phyloP scores from a whole-genome alignment of 2,113 vertebrate species.

The Piaya cayana region DNA sequence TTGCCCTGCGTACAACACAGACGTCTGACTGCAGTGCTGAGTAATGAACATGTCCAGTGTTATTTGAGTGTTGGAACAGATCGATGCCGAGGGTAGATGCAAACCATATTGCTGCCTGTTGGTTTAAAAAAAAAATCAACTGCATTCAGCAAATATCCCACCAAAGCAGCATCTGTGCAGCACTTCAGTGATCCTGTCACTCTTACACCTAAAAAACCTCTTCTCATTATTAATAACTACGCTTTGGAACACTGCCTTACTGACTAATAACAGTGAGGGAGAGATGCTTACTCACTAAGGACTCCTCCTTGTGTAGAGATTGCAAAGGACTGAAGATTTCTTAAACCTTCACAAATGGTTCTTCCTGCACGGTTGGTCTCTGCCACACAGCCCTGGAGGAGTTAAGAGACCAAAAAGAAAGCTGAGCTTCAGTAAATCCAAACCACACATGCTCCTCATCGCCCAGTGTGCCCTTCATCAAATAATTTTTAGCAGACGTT shows the following conservation, averaged over 20 bases:
- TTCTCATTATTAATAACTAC: neutral
- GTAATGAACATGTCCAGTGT: neutral
- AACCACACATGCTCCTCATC: neutral
- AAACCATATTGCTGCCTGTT: neutral
- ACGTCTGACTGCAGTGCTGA: neutral
- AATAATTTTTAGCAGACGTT: neutral
- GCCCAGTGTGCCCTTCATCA: neutral
- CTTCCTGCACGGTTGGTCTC: neutral
- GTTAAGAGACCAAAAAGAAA: neutral
- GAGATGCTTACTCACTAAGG: constrained; percentile 15
- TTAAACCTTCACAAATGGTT: neutral
- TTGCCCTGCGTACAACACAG: neutral
- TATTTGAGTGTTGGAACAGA: neutral
- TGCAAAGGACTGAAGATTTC: neutral
- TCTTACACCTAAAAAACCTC: neutral
- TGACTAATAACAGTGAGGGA: neutral
- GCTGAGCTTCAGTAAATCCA: neutral
- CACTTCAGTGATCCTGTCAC: neutral
- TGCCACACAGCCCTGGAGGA: neutral
- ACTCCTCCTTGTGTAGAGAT: neutral
- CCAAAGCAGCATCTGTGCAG: neutral
- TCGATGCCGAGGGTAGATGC: neutral
- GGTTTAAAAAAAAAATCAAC: neutral
- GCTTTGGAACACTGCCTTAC: neutral
- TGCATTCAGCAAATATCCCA: neutral